Base-by-base conservation (phyloP, 2,797 vertebrate genomes). In the Coreius guichenoti region DNA sequence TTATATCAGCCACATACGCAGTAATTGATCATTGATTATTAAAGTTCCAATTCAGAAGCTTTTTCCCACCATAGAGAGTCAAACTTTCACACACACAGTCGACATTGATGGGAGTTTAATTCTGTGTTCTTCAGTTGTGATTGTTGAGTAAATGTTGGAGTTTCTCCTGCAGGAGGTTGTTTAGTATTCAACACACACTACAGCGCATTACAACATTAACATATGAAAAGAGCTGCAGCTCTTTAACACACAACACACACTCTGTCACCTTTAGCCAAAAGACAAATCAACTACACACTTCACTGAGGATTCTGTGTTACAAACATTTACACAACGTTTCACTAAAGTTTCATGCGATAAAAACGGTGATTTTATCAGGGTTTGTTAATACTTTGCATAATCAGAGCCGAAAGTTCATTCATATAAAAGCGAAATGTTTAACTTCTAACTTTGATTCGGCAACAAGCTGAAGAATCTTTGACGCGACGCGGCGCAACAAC, bases 161-260 rank as follows among this genome's bases (percentile, higher is more conserved):
- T 45, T 85, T 88, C 88, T 90, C 86, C 88, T 89, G 51, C 74
- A 69, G 86, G 58, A 79, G 39, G 86, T 92, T 95, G 87, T 90
- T 96, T 96, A 93, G 94, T 96, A 96, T 96, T 94, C 95, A 91
- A 86, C 89, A 93, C 94, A 91, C 92, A 95, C 92, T 81, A 90
- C 92, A 91, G 93, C 92, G 91, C 93, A 95, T 95, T 93, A 94
- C 95, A 94, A 88, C 92, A 96, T 96, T 95, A 95, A 91, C 95
- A 96, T 96, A 92, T 96, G 95, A 96, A 96, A 94, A 88, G 94
- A 90, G 89, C 91, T 90, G 93, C 93, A 92, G 93, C 93, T 95
- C 94, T 96, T 94, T 94, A 92, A 90, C 92, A 92, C 92, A 96
- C 95, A 96, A 95, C 95, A 95, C 94, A 94, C 93, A 96, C 95